Conservation (phyloP, 2,797 vertebrate species). For the Bufotes viridis region DNA sequence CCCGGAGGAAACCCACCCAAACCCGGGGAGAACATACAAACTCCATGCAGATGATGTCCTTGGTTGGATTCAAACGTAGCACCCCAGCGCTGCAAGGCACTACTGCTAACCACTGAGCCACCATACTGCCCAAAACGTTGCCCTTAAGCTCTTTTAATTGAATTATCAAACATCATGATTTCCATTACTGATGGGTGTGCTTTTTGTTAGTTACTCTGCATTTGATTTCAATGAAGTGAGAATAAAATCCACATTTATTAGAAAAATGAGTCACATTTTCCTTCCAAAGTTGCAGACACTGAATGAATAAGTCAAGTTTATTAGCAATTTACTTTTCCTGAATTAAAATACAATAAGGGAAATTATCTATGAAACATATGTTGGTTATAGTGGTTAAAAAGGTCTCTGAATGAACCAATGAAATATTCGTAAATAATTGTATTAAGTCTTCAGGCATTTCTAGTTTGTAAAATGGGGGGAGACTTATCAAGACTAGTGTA, state of each 20-base stretch:
- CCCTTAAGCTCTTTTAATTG: not conserved
- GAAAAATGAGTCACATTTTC: constrained; percentile 18
- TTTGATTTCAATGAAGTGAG: constrained; percentile 3
- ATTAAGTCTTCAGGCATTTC: not conserved
- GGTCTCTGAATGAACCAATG: not conserved
- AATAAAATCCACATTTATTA: constrained; percentile 13
- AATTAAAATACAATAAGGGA: constrained; percentile 17
- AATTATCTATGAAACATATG: constrained; percentile 28
- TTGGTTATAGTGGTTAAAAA: not conserved
- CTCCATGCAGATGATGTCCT: no score
- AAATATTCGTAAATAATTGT: not conserved
- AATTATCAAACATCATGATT: not conserved
- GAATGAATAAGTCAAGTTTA: constrained; percentile 28
- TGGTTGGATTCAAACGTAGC: no score
- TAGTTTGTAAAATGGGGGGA: not conserved
- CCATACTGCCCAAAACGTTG: no score
- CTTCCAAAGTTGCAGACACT: not conserved
- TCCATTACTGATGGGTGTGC: not conserved
- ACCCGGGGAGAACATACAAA: no score
- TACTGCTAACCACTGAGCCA: no score
- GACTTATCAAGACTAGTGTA: no score
- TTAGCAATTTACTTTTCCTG: constrained; percentile 21
- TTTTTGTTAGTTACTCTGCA: not conserved
- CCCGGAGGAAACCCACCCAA: no score
- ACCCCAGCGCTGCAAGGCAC: no score